A percentile compares a stretch with the other conserved stretches of the same genome.
Evolutionary conservation across 2,888 invertebrate genomes (phyloP).

Genomic region (Papilio gigon): DNA sequence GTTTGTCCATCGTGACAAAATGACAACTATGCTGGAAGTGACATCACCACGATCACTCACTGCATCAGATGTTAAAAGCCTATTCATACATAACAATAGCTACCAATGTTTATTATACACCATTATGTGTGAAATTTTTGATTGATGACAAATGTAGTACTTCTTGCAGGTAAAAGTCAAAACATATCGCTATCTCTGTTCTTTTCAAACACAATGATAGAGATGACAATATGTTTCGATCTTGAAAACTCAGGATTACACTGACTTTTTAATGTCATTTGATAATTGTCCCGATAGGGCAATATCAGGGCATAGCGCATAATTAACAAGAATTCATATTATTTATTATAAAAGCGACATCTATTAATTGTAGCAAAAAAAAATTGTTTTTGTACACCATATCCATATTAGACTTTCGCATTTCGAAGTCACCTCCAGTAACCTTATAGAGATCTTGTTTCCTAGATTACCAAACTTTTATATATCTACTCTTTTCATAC

Average conservation of each 20-base stretch:
- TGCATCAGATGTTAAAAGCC: slow-evolving; percentile 5
- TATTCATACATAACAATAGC: slow-evolving; percentile 12
- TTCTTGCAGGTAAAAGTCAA: neutral
- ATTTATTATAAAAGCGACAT: neutral
- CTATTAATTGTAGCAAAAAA: neutral
- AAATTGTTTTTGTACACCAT: neutral
- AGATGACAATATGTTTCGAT: too few species aligned
- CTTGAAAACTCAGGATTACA: too few species aligned
- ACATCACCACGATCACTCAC: slow-evolving; percentile 1
- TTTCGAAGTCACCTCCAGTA: slow-evolving; percentile 29
- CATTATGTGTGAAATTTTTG: neutral
- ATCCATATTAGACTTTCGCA: neutral
- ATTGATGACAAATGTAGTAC: neutral
- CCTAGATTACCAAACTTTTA: neutral
- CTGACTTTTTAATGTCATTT: too few species aligned
- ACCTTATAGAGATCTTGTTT: slow-evolving; percentile 30
- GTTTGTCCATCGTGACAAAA: neutral
- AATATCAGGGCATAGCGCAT: too few species aligned
- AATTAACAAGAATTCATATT: neutral
- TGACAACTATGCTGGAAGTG: slow-evolving; percentile 15
- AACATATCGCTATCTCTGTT: neutral
- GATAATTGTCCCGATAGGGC: too few species aligned
- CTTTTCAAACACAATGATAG: neutral
- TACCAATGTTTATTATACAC: slow-evolving; percentile 17
- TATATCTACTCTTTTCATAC: neutral